Base-by-base conservation (phyloP, 1,140 invertebrate species). In the Drosophila sproati region DNA sequence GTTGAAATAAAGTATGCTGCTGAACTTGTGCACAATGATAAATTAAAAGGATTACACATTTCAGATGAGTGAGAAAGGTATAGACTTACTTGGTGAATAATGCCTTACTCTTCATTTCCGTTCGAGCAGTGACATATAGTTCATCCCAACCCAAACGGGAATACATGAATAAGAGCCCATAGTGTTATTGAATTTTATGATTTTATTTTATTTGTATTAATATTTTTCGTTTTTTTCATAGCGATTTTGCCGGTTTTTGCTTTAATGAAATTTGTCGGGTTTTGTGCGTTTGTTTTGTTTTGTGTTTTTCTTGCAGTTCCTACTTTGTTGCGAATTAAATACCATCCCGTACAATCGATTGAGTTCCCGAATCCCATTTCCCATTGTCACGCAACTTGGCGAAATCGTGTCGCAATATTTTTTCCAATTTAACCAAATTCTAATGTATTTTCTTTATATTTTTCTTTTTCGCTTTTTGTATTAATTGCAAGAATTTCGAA, bases 151-250 rank as follows among this genome's bases (percentile, higher is more conserved):
- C 51, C 55, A 64, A 61, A 20, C 20, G 20, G 20, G 20, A 20
- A 20, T 20, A 20, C 20, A 20, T 48, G 59, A 10, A 66, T 41
- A 51, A 63, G 55, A 39, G 54, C 8, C 4, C 45, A 10, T 7
- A 7, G 52, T 71, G 29, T 67, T 71, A 67, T 66, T 89, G 64
- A 83, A 66, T 87, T 87, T 87, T 78, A 76, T 86, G 66, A 61
- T 83, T 83, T 81, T 89, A 86, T 73, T 81, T 86, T 87, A 85
- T 80, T 85, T 82, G 80, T 83, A 88, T 80, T 83, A 73, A 83
- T 88, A 83, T 83, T 88, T 83, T 43, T 76, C 52, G 52, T 48
- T 43, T 60, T 66, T 72, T 73, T 20, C 20, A 20, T 20, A 73
- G 70, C 66, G 60, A 35, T 55, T 54, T 71, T 57, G 52, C 52